Conservation (phyloP, 1,140 invertebrate genomes). For the Dendrolimus kikuchii region DNA sequence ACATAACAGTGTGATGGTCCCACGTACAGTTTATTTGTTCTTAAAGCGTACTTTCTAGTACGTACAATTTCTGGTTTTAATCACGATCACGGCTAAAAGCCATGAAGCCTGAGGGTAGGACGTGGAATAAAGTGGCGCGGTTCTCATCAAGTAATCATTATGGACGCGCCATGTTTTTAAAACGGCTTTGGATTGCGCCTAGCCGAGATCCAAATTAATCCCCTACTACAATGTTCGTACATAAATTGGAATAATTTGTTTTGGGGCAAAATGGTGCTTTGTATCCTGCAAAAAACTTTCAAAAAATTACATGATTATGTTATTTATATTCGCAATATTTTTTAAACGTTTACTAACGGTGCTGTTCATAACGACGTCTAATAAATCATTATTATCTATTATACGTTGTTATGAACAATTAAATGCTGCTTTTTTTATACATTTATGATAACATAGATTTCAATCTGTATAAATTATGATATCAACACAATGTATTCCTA, state of each 20-base stretch:
- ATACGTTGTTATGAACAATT: no score
- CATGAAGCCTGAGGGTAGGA: slow-evolving; percentile 4
- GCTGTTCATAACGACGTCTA: no score
- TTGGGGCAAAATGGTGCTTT: slow-evolving; percentile 28
- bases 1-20: no score
- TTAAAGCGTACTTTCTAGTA: slow-evolving; percentile 1
- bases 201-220: slow-evolving; percentile 56
- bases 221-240: slow-evolving; percentile 52
- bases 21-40: no score
- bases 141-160: slow-evolving; percentile 64
- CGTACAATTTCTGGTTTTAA: neutral
- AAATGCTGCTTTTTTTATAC: no score
- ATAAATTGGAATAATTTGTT: slow-evolving; percentile 50
- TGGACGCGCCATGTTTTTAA: slow-evolving; percentile 65
- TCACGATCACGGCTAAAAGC: slow-evolving; percentile 7
- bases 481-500: no score
- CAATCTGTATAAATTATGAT: no score
- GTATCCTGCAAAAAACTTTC: slow-evolving; percentile 40
- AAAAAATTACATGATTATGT: slow-evolving; percentile 32
- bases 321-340: no score
- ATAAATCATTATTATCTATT: no score
- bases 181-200: slow-evolving; percentile 54
- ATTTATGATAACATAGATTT: no score
- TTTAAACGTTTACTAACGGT: no score
- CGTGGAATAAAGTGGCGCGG: slow-evolving; percentile 30